These are phyloP conservation scores for Erebia palarica DNA, from an alignment of 2,888 invertebrate genomes.

Conservation along the genomic window DNA sequence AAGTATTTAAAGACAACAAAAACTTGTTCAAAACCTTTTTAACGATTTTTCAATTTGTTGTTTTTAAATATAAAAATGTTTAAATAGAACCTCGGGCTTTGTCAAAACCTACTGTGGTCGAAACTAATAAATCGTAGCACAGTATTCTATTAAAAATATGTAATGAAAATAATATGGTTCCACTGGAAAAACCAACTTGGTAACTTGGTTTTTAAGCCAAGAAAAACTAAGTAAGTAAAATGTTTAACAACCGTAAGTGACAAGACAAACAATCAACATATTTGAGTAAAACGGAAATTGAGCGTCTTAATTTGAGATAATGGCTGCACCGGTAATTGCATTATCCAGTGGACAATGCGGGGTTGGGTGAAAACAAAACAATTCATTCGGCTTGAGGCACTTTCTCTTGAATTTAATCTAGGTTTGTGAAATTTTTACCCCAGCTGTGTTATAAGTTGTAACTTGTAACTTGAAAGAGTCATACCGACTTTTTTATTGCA, in stretches of 20 bases:
- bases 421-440: slow-evolving; percentile 4
- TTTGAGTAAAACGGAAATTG: slow-evolving; percentile 13
- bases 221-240: neutral
- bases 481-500: neutral
- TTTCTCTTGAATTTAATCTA: neutral
- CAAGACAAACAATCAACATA: slow-evolving; percentile 11
- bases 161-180: neutral
- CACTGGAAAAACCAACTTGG: neutral
- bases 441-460: neutral
- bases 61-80: too few relatives aligned
- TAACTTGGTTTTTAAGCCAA: too few relatives aligned
- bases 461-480: neutral
- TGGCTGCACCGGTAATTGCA: slow-evolving; percentile 30
- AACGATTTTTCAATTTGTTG: too few relatives aligned
- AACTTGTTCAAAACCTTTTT: too few relatives aligned
- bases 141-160: neutral
- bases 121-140: too few relatives aligned
- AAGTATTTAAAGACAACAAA: too few relatives aligned
- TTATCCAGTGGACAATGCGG: slow-evolving; percentile 31
- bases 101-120: too few relatives aligned
- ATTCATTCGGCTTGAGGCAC: slow-evolving; percentile 18
- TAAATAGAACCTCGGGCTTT: too few relatives aligned
- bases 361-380: slow-evolving; percentile 27
- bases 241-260: slow-evolving; percentile 14
- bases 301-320: slow-evolving; percentile 23